Percentiles rank a stretch among this genome's conserved stretches.
Conservation (phyloP, 2,113 vertebrate genomes). For the Oxyura jamaicensis region DNA sequence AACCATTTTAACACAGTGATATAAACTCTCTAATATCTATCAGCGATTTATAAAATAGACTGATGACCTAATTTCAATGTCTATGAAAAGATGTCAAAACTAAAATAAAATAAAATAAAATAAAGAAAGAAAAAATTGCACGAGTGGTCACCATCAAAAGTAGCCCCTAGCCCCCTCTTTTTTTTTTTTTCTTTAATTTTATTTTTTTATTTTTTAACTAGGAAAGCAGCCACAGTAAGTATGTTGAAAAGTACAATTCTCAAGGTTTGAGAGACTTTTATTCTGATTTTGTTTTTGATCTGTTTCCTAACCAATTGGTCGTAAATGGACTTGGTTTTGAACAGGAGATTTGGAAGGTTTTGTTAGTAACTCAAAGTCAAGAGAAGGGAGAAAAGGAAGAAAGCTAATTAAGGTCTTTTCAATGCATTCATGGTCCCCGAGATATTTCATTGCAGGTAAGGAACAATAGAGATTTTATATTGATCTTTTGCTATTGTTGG, state of each 20-base stretch:
- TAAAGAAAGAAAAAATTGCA: neutral
- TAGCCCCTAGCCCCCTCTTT: too few relatives aligned
- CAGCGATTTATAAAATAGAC: neutral
- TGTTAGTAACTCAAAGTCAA: neutral
- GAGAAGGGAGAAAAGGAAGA: neutral
- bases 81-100: neutral
- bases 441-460: neutral
- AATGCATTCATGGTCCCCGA: neutral
- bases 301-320: neutral
- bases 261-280: neutral
- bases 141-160: neutral
- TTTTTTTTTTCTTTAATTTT: neutral
- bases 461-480: neutral
- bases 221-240: neutral
- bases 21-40: neutral
- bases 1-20: neutral
- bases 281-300: neutral
- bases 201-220: neutral
- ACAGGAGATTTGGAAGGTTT: neutral
- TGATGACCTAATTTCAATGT: neutral
- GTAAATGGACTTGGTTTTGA: neutral
- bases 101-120: neutral
- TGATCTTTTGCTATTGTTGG: neutral
- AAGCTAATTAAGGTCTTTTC: neutral
- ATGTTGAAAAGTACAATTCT: neutral